Base-by-base conservation (phyloP, 2,888 invertebrate species). In the Euplagia quadripunctaria region DNA sequence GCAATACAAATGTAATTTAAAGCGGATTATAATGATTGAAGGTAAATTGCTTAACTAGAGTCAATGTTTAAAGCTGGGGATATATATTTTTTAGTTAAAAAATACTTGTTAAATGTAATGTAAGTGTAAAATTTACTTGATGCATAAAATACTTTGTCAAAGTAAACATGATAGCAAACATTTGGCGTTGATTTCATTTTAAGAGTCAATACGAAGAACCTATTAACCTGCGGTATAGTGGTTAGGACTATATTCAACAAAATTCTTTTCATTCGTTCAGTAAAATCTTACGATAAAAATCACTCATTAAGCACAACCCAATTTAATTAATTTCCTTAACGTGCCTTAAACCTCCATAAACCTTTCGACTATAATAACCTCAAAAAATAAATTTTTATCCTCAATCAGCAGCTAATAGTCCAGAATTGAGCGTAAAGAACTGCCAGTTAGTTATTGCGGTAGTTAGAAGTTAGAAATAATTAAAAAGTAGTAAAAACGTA, bases 401-500 rank as follows among this genome's bases (percentile, higher is more conserved):
- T 31, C 31, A 61, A 84, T 80, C 77, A 77, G 51, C 71, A 76
- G 74, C 55, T 77, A 72, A 77, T 79, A 82, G 74, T 73, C 41
- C 31, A 61, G 68, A 76, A 71, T 84, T 73, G 68, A 72, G 49
- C 71, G 69, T 74, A 75, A 31, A 31, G 31, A 31, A 77, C 69
- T 31, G 67, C 46, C 72, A 72, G 73, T 79, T 76, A 76, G 51
- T 67, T 74, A 70, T 49, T 41, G 72, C 70, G 31, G 82, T 74
- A 79, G 74, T 79, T 79, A 76, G 69, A 75, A 81, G 81, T 85
- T 75, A 70, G 77, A 61, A 75, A 78, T 81, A 85, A 83, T 83
- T 85, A 83, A 81, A 83, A 85, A 76, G 78, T 72, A 72, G 79
- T 81, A 78, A 77, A 79, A 78, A 72, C 78, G 74, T 77, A 80